Evolutionary conservation across 2,888 invertebrate genomes (phyloP), one percentile per base, ranked within the genome.

Genomic region (Cantharis rustica): DNA sequence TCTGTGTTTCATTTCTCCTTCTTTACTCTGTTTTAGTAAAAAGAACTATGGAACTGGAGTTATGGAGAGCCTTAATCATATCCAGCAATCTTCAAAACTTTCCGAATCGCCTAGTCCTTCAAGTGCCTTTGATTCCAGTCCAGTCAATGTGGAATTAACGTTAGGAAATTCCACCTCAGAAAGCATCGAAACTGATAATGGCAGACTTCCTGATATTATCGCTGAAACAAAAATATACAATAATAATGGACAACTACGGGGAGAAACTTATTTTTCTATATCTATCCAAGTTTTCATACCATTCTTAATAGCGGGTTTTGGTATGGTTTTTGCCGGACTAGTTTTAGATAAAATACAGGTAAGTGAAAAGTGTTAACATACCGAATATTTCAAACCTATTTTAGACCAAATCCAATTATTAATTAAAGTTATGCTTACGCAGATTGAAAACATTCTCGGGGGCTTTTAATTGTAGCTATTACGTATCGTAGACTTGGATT

Each of bases 321-420:
- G 95, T 68, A 95, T 94, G 92, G 95, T 95, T 26, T 92, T 92
- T 78, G 95, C 95, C 77, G 95, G 95, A 72, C 88, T 94, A 78
- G 93, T 94, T 63, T 89, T 95, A 75, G 94, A 94, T 86, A 88
- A 90, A 81, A 94, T 94, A 80, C 93, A 94, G 89, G 93, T 93
- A 87, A 69, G 69, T 20, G n/a, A n/a, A n/a, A 13, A 23, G 23
- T 23, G 9, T 4, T 23, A 23, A 7, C 47, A 47, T 13, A 13
- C n/a, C n/a, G 3, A 1, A 13, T 10, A 31, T 31, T 31, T n/a
- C 1, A 31, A 4, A 31, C 31, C 13, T 13, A 31, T 31, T 31
- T 31, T 13, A 31, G 3, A 31, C 31, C 13, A 11, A 31, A 31
- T 31, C 13, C 1, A 31, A 13, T 31, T 13, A 31, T 13, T 13